Base-by-base conservation (phyloP, 2,113 vertebrate species). In the Xenopus laevis region DNA sequence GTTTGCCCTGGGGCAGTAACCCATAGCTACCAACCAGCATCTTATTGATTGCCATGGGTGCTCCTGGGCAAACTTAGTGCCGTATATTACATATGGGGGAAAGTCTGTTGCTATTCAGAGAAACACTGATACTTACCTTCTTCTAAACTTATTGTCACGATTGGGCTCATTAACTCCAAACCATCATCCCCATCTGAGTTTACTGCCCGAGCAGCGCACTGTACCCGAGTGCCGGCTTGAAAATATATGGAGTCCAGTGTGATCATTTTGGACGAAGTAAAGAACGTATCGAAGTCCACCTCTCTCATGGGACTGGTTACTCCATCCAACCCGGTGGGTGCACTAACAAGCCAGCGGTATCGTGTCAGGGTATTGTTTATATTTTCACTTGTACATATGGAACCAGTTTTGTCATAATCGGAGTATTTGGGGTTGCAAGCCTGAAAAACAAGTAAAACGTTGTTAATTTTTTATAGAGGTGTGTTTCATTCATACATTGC, bases 241-340 rank as follows among this genome's bases (percentile, higher is more conserved):
- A 98, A 98, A 89, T 98, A 98, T 80, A 98, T 87, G 53, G 97
- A 96, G 83, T 98, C 97, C 4, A 98, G 73, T 0, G 95, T 92
- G 82, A 98, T 94, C 83, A 90, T 92, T 89, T 97, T 98, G 77
- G 96, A 95, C 9, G 96, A 96, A 0, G 97, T 96, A 68, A 98
- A 97, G 86, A 98, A 98, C 15, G 96, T 98, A 82, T 98, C 93
- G 16, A 94, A 95, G 87, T 98, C 95, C 70, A 94, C 89, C 80
- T 98, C 97, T 76, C 85, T 91, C 94, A 98, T 93, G 81, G 95
- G 95, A 79, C 93, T 94, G 76, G 94, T 94, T 71, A 98, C 92
- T 0, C 95, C 94, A 12, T 97, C 93, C 0, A 91, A 86, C 57
- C 96, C 91, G 0, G 91, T 84, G 1, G 97, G 95, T 40, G 95